Evolutionary conservation across 2,888 invertebrate genomes (phyloP).

Genomic region (Salpingus planirostris): DNA sequence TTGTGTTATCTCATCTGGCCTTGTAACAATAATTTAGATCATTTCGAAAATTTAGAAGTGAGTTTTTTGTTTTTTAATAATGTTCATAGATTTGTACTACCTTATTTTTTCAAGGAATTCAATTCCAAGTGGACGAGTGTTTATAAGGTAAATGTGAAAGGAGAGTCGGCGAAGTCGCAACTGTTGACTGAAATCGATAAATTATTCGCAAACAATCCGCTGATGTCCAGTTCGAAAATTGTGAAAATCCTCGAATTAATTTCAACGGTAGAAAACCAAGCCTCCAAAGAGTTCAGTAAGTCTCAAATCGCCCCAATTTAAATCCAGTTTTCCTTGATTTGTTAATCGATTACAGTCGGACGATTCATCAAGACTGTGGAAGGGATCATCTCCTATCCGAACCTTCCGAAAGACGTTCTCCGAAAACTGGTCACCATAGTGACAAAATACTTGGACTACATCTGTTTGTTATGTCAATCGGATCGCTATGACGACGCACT

Average conservation of each 20-base stretch:
- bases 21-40: too few species aligned
- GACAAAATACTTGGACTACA: conserved; percentile 8
- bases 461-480: neutral
- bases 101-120: neutral
- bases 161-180: conserved; percentile 13
- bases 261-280: conserved; percentile 3
- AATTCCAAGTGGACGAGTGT: neutral
- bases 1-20: too few species aligned
- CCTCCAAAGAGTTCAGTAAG: conserved; percentile 6
- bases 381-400: conserved; percentile 15
- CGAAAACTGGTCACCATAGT: conserved; percentile 15
- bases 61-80: neutral
- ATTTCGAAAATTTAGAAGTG: neutral
- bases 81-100: neutral
- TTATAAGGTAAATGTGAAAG: too few species aligned
- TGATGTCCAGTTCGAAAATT: conserved; percentile 18
- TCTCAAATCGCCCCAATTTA: too few species aligned
- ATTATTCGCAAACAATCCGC: conserved; percentile 22
- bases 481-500: conserved; percentile 13
- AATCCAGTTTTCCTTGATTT: too few species aligned
- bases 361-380: conserved; percentile 17
- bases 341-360: conserved; percentile 20
- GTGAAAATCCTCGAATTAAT: conserved; percentile 16
- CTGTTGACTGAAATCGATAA: conserved; percentile 20
- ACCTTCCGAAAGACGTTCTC: conserved; percentile 14